Evolutionary conservation across 2,113 vertebrate species (phyloP).

Genomic region (Trematocara macrostoma): DNA sequence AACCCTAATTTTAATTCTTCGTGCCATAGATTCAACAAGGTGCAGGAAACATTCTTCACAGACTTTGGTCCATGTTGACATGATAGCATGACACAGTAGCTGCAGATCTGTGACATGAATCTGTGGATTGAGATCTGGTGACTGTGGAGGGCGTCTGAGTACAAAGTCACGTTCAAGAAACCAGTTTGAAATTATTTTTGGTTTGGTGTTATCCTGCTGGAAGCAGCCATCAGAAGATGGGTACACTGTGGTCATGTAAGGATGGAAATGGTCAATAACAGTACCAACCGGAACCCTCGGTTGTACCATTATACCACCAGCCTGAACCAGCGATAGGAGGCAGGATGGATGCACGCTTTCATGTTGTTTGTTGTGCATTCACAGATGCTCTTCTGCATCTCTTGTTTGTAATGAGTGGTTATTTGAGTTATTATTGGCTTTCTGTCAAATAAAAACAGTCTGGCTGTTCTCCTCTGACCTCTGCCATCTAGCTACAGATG

Average conservation of each 20-base stretch:
- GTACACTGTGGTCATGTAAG: background rate
- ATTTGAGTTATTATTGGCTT: background rate
- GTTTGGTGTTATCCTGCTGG: background rate
- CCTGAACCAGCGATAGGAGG: rapidly evolving
- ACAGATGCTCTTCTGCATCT: background rate
- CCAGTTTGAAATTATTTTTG: background rate
- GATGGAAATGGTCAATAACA: background rate
- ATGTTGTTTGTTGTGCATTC: background rate
- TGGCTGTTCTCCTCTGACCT: background rate
- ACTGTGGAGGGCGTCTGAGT: background rate
- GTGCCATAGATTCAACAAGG: background rate
- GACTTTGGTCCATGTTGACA: background rate
- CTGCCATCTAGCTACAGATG: background rate
- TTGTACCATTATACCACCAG: background rate
- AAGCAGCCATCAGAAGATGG: background rate
- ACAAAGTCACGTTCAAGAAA: background rate
- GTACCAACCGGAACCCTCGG: background rate
- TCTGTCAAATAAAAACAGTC: background rate
- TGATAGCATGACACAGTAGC: background rate
- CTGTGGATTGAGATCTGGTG: background rate
- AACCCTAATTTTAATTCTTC: background rate
- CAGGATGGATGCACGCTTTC: background rate
- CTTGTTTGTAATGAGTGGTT: background rate
- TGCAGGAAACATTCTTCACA: background rate
- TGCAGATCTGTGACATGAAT: background rate